Conservation (phyloP, 2,888 invertebrate species). For the Patella ulyssiponensis region DNA sequence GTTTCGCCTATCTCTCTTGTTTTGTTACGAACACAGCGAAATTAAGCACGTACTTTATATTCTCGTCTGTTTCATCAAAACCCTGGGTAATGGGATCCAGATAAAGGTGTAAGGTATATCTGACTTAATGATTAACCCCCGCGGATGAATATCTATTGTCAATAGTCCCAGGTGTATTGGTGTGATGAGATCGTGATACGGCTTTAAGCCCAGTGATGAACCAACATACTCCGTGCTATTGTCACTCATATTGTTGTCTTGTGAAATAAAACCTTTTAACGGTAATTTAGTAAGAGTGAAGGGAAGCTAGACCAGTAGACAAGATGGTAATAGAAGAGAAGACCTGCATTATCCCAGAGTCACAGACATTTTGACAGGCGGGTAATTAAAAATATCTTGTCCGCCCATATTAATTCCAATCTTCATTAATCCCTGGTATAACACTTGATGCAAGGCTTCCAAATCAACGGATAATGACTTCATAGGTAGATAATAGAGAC, state of each 20-base stretch:
- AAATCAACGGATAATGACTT: no score
- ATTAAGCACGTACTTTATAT: neutral
- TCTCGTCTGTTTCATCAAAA: neutral
- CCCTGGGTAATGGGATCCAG: neutral
- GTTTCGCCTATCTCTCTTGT: neutral
- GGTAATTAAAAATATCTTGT: no score
- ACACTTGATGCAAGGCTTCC: no score
- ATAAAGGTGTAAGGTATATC: neutral
- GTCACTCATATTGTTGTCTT: neutral
- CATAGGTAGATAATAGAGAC: no score
- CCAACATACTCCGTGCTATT: neutral
- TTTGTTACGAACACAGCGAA: neutral
- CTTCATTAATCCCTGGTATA: no score
- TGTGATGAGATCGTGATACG: conserved; percentile 5
- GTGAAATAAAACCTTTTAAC: no score
- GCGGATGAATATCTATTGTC: conserved; percentile 5
- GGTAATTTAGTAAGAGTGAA: no score
- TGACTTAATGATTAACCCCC: neutral
- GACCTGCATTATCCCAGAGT: no score
- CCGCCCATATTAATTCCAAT: no score
- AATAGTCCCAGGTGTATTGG: conserved; percentile 1
- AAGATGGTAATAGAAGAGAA: no score
- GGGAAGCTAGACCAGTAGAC: no score
- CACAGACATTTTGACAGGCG: no score
- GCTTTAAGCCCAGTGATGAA: neutral